Conservation (phyloP, 2,113 vertebrate genomes). For the Coptodon rendalli region DNA sequence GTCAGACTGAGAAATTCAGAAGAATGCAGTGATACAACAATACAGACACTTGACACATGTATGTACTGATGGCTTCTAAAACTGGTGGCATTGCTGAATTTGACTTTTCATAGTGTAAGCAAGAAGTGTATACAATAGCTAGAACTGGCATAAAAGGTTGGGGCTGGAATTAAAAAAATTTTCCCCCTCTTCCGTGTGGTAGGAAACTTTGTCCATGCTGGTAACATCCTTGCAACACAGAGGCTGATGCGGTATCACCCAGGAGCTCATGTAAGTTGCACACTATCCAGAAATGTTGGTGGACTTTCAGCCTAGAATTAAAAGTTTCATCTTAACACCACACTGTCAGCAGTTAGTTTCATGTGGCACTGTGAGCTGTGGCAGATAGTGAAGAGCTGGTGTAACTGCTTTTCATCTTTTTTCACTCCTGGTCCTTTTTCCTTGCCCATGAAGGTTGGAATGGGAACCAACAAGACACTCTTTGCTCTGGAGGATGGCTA, state of each 20-base stretch:
- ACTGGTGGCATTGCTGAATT: not conserved
- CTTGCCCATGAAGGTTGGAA: slow-evolving; percentile 77
- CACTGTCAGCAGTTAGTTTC: not conserved
- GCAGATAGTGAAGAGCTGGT: not conserved
- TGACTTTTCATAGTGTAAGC: not conserved
- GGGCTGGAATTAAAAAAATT: not conserved
- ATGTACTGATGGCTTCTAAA: not conserved
- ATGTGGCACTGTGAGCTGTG: not conserved
- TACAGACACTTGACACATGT: not conserved
- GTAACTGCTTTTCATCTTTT: not conserved
- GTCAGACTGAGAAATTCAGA: not conserved
- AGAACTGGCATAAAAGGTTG: not conserved
- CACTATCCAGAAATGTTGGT: not conserved
- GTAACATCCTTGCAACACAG: slow-evolving; percentile 91
- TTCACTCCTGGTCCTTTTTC: not conserved
- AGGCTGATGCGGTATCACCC: slow-evolving; percentile 87
- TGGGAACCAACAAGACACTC: slow-evolving; percentile 84
- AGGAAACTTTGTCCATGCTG: slow-evolving; percentile 88
- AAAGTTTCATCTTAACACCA: not conserved
- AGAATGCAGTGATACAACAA: not conserved
- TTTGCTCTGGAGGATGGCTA: slow-evolving; percentile 88
- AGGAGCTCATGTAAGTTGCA: slow-evolving; percentile 83
- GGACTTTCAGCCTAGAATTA: not conserved
- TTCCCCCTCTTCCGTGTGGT: not conserved
- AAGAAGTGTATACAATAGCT: not conserved